Percentiles rank a stretch among this genome's conserved stretches.
These are phyloP conservation scores for Melanogrammus aeglefinus DNA, from an alignment of 2,797 vertebrate genomes.

Conservation along the genomic window DNA sequence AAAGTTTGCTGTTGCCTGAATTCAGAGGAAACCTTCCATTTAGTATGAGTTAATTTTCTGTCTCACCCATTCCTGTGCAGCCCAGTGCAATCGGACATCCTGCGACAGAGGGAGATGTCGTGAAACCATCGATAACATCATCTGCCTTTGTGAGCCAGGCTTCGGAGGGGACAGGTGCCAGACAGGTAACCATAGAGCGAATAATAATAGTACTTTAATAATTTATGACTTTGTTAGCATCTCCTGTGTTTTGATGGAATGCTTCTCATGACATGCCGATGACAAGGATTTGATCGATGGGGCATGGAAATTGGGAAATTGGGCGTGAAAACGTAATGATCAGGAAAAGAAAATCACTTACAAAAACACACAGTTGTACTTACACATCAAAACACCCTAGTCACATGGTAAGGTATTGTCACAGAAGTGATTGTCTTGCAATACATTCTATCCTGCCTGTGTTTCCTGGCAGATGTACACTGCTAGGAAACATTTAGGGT, in stretches of 20 bases:
- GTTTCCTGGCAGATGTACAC: constrained; percentile 11
- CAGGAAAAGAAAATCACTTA: not conserved
- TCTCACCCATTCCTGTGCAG: constrained; percentile 41
- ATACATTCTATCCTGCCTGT: constrained; percentile 20
- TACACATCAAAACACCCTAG: not conserved
- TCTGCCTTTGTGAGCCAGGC: constrained; percentile 64
- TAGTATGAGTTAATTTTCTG: not conserved
- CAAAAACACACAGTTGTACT: not conserved
- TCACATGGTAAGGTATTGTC: not conserved
- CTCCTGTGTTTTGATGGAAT: not conserved
- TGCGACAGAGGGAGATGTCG: constrained; percentile 62
- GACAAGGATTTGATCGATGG: not conserved
- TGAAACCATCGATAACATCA: constrained; percentile 62
- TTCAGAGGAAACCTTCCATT: not conserved
- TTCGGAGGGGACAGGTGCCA: constrained; percentile 62
- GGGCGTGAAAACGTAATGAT: not conserved
- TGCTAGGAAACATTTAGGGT: constrained; percentile 6
- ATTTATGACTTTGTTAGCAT: not conserved
- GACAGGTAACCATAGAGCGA: constrained; percentile 46
- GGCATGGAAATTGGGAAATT: not conserved
- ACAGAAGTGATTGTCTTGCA: not conserved
- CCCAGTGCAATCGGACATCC: constrained; percentile 57
- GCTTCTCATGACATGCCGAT: not conserved
- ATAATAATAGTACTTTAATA: not conserved
- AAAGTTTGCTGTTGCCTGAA: not conserved